These are phyloP conservation scores for Nephrotoma appendiculata DNA, from an alignment of 2,888 invertebrate species.

Conservation along the genomic window DNA sequence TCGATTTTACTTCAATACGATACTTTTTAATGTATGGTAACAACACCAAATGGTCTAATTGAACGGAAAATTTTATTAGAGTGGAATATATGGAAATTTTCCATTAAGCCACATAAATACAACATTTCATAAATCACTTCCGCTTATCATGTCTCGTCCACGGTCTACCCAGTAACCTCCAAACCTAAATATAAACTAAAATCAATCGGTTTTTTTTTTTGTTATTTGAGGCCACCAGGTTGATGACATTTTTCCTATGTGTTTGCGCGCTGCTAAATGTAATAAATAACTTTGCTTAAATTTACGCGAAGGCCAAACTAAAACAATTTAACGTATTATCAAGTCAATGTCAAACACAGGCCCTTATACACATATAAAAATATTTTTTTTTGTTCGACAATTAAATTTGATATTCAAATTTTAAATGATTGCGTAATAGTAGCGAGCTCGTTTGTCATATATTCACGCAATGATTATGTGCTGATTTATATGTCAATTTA, in stretches of 20 bases:
- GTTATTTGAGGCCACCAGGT: neutral
- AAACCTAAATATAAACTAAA: neutral
- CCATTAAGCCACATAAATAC: neutral
- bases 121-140: neutral
- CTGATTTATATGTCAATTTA: neutral
- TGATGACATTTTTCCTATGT: neutral
- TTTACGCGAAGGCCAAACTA: neutral
- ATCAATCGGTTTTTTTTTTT: neutral
- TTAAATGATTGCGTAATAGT: neutral
- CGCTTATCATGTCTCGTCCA: neutral
- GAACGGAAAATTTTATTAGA: too few relatives aligned
- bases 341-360: neutral
- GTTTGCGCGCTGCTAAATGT: neutral
- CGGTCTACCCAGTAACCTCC: neutral
- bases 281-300: neutral
- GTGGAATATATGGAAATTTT: neutral
- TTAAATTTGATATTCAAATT: neutral
- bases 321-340: neutral
- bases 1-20: too few relatives aligned
- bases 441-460: neutral
- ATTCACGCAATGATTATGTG: neutral
- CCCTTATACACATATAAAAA: neutral
- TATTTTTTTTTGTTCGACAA: neutral
- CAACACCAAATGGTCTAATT: too few relatives aligned
- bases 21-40: too few relatives aligned